A percentile compares a stretch with the other conserved stretches of the same genome.
Conservation (phyloP, 2,113 vertebrate species). For the Tyto alba region DNA sequence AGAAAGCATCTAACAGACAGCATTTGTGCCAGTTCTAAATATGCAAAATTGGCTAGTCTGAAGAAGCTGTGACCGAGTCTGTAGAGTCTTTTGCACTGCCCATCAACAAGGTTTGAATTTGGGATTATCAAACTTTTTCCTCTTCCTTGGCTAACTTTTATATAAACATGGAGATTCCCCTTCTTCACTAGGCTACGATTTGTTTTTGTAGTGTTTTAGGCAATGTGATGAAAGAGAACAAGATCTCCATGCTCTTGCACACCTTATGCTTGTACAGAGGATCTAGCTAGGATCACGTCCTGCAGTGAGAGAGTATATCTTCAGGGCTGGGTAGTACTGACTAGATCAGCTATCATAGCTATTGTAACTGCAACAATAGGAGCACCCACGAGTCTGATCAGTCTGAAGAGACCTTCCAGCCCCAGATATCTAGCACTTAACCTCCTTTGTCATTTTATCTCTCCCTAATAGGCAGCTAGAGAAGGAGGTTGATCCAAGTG, state of each 20-base stretch:
- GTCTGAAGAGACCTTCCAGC: background rate
- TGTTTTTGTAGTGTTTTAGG: background rate
- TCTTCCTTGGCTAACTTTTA: background rate
- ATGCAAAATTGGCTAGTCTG: background rate
- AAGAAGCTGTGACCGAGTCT: background rate
- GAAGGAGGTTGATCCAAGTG: background rate
- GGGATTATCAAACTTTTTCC: background rate
- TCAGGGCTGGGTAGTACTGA: background rate
- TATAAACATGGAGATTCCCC: background rate
- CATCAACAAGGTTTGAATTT: background rate
- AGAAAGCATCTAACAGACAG: background rate
- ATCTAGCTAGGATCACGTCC: accelerated
- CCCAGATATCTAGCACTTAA: background rate
- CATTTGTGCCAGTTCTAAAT: background rate
- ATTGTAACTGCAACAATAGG: background rate
- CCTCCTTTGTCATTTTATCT: background rate
- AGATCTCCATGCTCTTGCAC: background rate
- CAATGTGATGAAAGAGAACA: background rate
- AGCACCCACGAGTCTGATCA: background rate
- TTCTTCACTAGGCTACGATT: background rate
- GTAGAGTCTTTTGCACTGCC: background rate
- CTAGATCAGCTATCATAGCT: background rate
- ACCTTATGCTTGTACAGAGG: background rate
- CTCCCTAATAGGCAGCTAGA: background rate
- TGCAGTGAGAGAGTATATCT: background rate